Evolutionary conservation across 2,888 invertebrate genomes (phyloP), one percentile per base, ranked within the genome.

Genomic region (Blastobasis adustella): DNA sequence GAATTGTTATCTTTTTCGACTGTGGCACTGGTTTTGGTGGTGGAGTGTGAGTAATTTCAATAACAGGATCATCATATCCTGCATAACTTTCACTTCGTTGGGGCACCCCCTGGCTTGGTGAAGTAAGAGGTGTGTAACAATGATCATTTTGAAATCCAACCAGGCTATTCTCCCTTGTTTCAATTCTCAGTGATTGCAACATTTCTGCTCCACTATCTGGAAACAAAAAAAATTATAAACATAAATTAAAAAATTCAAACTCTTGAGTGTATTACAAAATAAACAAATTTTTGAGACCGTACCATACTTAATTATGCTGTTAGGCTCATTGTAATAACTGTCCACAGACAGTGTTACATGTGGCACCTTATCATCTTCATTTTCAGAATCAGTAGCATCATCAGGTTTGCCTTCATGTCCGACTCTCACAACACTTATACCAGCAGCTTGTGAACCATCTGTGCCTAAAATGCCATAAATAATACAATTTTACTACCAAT

Each of bases 131-230:
- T 46, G 95, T 95, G 62, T 95, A 95, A 69, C 95, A 95, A 69
- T 96, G 95, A 75, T 95, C 95, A 82, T 95, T 91, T 67, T 91
- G 91, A 62, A 93, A 91, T 5, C 93, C 91, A 64, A 91, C 89
- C 53, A 92, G 84, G 67, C 88, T 89, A 47, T 87, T 87, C 61
- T 89, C 89, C 60, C 88, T 73, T 49, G 88, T 88, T 64, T 88
- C 88, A 65, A 88, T 86, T 61, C 83, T 74, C 54, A 88, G 66
- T 41, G 87, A 86, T 58, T 88, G 88, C 58, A 89, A 73, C 86
- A 89, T 88, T 73, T 89, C 85, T 51, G 87, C 85, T 54, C 89
- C 87, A 71, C 88, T 87, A 65, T 89, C 88, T 79, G 73, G 50
- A 74, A 78, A 42, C 42, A 37, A 39, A 40, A 50, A 10, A 43